A percentile compares a stretch with the other conserved stretches of the same genome.
Evolutionary conservation across 2,888 invertebrate species (phyloP).

Genomic region (Aspidiotus destructor): DNA sequence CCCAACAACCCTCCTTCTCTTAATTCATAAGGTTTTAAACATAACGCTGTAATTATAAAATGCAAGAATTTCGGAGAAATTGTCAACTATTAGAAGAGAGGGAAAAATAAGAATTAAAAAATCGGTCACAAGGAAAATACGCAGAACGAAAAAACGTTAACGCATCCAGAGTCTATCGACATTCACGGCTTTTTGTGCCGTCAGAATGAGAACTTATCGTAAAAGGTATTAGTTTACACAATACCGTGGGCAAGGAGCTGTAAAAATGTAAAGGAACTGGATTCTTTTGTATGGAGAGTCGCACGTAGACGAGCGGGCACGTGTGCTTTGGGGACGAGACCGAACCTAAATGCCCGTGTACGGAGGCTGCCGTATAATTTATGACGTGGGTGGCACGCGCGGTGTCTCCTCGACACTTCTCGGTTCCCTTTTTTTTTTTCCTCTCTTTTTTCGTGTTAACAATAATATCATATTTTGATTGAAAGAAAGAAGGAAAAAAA

Average conservation of each 20-base stretch:
- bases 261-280: constrained; percentile 25
- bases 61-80: too few species aligned
- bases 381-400: constrained; percentile 33
- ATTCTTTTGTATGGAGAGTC: constrained; percentile 28
- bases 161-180: background rate
- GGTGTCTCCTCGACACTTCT: constrained; percentile 7
- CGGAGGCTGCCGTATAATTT: constrained; percentile 28
- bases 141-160: too few species aligned
- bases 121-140: too few species aligned
- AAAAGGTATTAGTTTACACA: constrained; percentile 3
- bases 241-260: constrained; percentile 22
- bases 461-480: constrained; percentile 31
- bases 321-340: constrained; percentile 30
- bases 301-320: constrained; percentile 29
- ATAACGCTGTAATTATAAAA: too few species aligned
- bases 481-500: constrained; percentile 17
- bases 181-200: background rate
- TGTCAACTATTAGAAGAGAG: too few species aligned
- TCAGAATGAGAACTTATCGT: background rate
- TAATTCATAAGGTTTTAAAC: too few species aligned
- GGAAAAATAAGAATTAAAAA: too few species aligned
- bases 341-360: constrained; percentile 30
- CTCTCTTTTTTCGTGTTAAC: constrained; percentile 8
- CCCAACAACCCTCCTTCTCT: too few species aligned
- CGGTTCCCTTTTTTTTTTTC: constrained; percentile 9